Percentiles rank a stretch among this genome's conserved stretches.
Conservation (phyloP, 2,797 vertebrate species). For the Leucoraja ocellata region DNA sequence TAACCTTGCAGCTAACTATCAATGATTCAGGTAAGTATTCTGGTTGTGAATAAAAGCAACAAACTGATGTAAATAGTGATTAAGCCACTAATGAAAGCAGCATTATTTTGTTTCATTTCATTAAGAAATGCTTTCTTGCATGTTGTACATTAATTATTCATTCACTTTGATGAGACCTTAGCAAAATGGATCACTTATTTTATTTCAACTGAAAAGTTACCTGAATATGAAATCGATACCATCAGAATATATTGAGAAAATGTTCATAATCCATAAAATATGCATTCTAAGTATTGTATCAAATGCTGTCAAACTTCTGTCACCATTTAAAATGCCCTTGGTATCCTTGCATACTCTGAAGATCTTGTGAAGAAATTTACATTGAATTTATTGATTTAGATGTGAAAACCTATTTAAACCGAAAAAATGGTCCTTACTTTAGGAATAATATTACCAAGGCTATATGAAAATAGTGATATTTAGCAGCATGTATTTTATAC, state of each 20-base stretch:
- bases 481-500: not conserved
- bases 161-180: not conserved
- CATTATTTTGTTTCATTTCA: not conserved
- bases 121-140: not conserved
- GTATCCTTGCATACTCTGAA: not conserved
- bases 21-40: slow-evolving; percentile 60
- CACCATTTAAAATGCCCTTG: not conserved
- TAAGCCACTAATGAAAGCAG: not conserved
- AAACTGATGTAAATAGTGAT: not conserved
- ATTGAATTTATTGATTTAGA: not conserved
- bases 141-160: not conserved
- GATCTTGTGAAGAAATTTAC: not conserved
- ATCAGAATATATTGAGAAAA: not conserved
- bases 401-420: not conserved
- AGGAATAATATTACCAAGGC: not conserved
- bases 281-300: not conserved
- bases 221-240: not conserved
- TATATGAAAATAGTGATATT: not conserved
- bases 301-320: not conserved
- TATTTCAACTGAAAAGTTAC: not conserved
- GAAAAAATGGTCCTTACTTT: no score
- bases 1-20: slow-evolving; percentile 60
- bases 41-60: not conserved
- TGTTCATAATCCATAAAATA: not conserved
- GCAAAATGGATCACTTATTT: not conserved